Evolutionary conservation across 2,113 vertebrate species (phyloP).

Genomic region (Uria aalge): DNA sequence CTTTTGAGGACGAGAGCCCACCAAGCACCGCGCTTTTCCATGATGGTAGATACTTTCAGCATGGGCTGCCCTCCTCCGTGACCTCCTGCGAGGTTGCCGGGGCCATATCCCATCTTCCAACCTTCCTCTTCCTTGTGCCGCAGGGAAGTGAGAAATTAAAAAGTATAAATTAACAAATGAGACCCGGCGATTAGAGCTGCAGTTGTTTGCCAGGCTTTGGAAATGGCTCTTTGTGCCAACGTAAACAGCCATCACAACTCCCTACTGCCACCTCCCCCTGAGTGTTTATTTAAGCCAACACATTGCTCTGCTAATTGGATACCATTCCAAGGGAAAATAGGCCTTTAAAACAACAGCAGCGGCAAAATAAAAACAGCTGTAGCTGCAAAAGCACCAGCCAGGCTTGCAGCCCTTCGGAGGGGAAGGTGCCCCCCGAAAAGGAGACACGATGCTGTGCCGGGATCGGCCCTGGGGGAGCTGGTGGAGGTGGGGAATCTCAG

Average conservation of each 20-base stretch:
- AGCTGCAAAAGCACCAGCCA: constrained; percentile 50
- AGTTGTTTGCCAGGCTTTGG: constrained; percentile 38
- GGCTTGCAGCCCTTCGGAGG: neutral
- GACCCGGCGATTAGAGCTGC: neutral
- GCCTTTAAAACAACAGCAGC: constrained; percentile 72
- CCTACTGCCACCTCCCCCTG: neutral
- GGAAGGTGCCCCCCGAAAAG: neutral
- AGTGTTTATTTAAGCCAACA: constrained; percentile 80
- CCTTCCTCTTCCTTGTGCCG: neutral
- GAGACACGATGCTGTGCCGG: accelerated
- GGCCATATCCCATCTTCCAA: neutral
- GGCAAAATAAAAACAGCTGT: constrained; percentile 72
- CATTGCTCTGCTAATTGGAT: constrained; percentile 81
- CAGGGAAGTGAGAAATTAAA: constrained; percentile 6
- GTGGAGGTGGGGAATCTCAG: too few relatives aligned
- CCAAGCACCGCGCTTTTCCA: accelerated
- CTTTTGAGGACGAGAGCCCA: neutral
- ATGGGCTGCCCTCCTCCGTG: accelerated
- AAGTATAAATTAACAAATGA: neutral
- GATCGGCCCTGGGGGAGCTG: accelerated
- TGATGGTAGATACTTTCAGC: accelerated
- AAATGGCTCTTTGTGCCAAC: constrained; percentile 60
- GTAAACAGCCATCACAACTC: constrained; percentile 11
- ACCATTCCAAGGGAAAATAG: constrained; percentile 78
- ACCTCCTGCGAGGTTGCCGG: neutral